These are phyloP conservation scores for Menura novaehollandiae DNA, from an alignment of 2,113 vertebrate species.

Conservation along the genomic window DNA sequence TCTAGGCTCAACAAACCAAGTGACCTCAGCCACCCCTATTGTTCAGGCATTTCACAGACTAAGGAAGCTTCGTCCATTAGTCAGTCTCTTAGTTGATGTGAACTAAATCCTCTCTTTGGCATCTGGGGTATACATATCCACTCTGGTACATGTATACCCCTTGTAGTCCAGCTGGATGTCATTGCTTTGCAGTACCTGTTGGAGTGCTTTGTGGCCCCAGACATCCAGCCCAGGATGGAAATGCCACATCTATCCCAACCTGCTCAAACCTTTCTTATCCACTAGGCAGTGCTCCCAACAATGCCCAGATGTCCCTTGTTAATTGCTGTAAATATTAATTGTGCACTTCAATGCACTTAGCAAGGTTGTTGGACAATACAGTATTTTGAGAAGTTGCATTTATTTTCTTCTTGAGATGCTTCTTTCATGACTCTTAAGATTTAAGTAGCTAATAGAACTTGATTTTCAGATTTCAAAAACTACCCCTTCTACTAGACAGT, in stretches of 20 bases:
- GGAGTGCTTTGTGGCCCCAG: neutral
- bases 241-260: neutral
- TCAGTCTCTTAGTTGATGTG: neutral
- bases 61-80: neutral
- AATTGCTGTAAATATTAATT: neutral
- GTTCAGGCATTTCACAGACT: neutral
- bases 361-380: neutral
- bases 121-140: fast-evolving
- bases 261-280: neutral
- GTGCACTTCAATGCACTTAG: neutral
- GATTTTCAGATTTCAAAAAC: neutral
- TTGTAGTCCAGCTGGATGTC: neutral
- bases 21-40: neutral
- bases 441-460: neutral
- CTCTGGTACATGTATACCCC: neutral
- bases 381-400: neutral
- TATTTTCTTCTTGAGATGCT: neutral
- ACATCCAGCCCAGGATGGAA: neutral
- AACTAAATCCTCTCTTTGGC: neutral
- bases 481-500: neutral
- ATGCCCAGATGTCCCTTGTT: neutral
- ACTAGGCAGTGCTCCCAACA: neutral
- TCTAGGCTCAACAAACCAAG: neutral
- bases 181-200: neutral
- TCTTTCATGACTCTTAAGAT: neutral